Evolutionary conservation across 2,113 vertebrate species (phyloP).

Genomic region (Collichthys lucidus): DNA sequence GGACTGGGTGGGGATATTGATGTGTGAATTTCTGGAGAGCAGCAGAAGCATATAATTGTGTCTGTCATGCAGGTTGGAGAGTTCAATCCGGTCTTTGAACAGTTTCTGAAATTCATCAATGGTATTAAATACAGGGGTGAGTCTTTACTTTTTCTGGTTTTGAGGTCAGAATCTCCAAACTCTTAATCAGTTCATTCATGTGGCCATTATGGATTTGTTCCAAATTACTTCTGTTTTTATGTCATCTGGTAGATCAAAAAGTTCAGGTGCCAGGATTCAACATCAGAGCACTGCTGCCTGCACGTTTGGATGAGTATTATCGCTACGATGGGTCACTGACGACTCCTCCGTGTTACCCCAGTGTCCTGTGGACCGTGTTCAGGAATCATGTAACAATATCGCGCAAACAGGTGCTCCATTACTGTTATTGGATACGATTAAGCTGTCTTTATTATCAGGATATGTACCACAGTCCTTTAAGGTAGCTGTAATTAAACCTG

Average conservation of each 20-base stretch:
- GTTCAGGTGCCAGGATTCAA: conserved; percentile 88
- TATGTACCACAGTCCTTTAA: too few species aligned
- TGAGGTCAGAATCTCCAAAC: neutral
- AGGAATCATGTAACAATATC: conserved; percentile 89
- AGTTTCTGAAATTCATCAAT: conserved; percentile 88
- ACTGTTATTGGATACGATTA: neutral
- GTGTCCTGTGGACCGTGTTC: conserved; percentile 95
- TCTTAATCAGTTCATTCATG: neutral
- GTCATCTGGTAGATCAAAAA: conserved; percentile 83
- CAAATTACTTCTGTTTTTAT: neutral
- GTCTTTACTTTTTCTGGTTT: conserved; percentile 21
- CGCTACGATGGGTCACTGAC: conserved; percentile 96
- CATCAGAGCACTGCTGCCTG: conserved; percentile 87
- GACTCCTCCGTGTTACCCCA: conserved; percentile 94
- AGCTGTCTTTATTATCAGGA: too few species aligned
- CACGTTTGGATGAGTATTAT: conserved; percentile 89
- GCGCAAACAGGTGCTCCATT: conserved; percentile 85
- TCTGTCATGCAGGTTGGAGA: conserved; percentile 86
- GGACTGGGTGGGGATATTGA: neutral
- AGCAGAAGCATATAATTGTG: neutral
- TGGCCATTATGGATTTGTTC: too few species aligned
- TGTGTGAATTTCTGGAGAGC: neutral
- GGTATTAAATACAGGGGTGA: conserved; percentile 91
- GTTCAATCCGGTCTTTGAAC: conserved; percentile 90
- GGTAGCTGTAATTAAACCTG: too few species aligned